phyloP scores from a whole-genome alignment of 2,797 vertebrate genomes.

The Trichosurus vulpecula region DNA sequence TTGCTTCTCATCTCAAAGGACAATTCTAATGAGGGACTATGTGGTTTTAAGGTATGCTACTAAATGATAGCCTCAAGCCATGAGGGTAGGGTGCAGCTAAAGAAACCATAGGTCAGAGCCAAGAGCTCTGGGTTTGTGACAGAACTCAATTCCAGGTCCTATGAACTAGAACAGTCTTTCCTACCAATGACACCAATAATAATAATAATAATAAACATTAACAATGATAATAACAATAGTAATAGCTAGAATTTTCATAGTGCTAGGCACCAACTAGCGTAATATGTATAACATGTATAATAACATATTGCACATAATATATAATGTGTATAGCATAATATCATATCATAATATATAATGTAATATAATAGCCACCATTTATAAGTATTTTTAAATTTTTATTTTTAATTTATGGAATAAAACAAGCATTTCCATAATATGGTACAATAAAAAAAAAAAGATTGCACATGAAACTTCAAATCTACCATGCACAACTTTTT shows the following conservation, averaged over 20 bases:
- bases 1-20: not conserved
- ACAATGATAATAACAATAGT: too few relatives aligned
- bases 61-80: not conserved
- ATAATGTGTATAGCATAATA: not conserved
- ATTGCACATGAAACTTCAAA: too few relatives aligned
- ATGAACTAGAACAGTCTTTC: not conserved
- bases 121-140: not conserved
- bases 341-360: not conserved
- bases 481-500: too few relatives aligned
- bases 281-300: too few relatives aligned
- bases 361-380: not conserved
- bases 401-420: too few relatives aligned
- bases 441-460: too few relatives aligned
- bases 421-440: too few relatives aligned
- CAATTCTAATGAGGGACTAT: not conserved
- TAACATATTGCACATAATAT: too few relatives aligned
- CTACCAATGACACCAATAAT: not conserved
- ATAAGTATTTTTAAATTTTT: not conserved
- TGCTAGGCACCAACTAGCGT: too few relatives aligned
- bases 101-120: not conserved
- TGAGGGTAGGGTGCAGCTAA: not conserved
- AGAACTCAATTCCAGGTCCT: not conserved
- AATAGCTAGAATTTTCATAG: not conserved
- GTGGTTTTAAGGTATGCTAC: not conserved
- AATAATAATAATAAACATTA: not conserved